phyloP scores from a whole-genome alignment of 2,888 invertebrate species.

The Tiphia femorata region DNA sequence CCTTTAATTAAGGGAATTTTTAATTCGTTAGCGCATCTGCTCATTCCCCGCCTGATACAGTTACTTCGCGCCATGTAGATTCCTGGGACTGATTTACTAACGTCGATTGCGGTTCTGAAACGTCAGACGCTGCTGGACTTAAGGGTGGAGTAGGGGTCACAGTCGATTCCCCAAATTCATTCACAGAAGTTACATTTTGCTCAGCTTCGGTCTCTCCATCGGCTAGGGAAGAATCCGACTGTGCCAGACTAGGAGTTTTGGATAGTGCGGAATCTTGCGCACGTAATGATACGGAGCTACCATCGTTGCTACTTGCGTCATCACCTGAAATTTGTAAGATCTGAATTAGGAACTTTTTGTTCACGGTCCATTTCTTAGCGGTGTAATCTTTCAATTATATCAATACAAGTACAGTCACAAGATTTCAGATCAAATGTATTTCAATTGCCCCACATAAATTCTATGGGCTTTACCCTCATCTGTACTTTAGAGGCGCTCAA shows the following conservation, averaged over 20 bases:
- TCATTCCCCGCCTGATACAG: conserved; percentile 72
- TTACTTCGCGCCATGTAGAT: conserved; percentile 70
- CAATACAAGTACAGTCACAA: too few species aligned
- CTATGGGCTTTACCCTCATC: too few species aligned
- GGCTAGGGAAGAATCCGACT: conserved; percentile 55
- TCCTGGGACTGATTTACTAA: conserved; percentile 65
- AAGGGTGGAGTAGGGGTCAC: conserved; percentile 65
- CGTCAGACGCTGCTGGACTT: conserved; percentile 68
- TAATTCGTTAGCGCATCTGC: too few species aligned
- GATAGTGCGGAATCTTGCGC: conserved; percentile 58
- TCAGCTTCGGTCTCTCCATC: conserved; percentile 60
- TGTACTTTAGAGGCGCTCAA: not conserved
- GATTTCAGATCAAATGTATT: too few species aligned
- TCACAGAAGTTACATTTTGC: conserved; percentile 50
- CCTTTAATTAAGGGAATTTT: too few species aligned
- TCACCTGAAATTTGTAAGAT: conserved; percentile 55
- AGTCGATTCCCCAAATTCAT: conserved; percentile 44
- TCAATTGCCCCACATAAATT: too few species aligned
- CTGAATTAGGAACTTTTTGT: too few species aligned
- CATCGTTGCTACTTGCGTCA: conserved; percentile 59
- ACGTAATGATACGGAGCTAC: conserved; percentile 62
- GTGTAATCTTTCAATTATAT: too few species aligned
- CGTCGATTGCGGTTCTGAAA: conserved; percentile 60
- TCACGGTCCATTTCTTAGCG: too few species aligned
- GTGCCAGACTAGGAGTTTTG: conserved; percentile 54